Base-by-base conservation (phyloP, 1,140 invertebrate species). In the Rhopalosiphum maidis region DNA sequence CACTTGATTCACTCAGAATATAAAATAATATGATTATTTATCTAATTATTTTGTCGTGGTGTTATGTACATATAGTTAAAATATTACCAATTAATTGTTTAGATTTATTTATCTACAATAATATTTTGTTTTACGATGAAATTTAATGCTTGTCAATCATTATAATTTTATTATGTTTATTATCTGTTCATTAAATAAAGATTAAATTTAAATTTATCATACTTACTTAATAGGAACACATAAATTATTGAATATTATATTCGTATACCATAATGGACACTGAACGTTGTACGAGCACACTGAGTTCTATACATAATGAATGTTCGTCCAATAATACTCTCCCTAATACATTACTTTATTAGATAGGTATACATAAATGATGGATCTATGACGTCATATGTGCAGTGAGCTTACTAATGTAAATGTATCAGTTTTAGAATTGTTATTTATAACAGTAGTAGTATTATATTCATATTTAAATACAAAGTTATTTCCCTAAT, bases 351-450 rank as follows among this genome's bases (percentile, higher is more conserved):
- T 77, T n/a, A 68, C 30, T 68, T 68, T 68, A 68, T 68, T n/a
- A n/a, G 60, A 30, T 68, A 68, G 60, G 30, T n/a, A 7, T 68
- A 77, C 60, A 77, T 35, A 35, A 77, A 77, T 77, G 60, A 77
- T 77, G 60, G 60, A 77, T 77, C 60, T 77, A 77, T 77, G 60
- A 77, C 15, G 30, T 77, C 30, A 18, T 18, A 77, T 21, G n/a
- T 22, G n/a, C 15, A 15, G 4, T 5, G 30, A 77, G 30, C n/a
- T n/a, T n/a, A 77, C n/a, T 77, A 77, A 77, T 77, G 60, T n/a
- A 77, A 77, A 77, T 77, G 60, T 77, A 77, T 77, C n/a, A n/a
- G 60, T n/a, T 77, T 77, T 77, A 77, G n/a, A 77, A 77, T 77
- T 77, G 30, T 77, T 77, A 77, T 77, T 77, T n/a, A 77, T 18